Percentiles rank a stretch among this genome's conserved stretches.
phyloP scores from a whole-genome alignment of 2,113 vertebrate genomes.

The Megaptera novaeangliae region DNA sequence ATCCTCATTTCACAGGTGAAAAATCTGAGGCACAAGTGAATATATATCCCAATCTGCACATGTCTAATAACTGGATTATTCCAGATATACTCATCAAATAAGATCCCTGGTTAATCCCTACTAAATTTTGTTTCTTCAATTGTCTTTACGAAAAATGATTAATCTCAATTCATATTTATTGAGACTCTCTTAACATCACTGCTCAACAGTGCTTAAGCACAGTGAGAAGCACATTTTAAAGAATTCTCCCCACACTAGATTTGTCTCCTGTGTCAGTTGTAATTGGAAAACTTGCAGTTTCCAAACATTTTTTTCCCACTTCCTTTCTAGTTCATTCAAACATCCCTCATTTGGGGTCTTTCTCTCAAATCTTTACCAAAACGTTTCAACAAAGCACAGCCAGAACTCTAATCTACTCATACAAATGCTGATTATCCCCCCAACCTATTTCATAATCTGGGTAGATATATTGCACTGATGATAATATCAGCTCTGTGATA shows the following conservation, averaged over 20 bases:
- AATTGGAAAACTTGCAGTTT: neutral
- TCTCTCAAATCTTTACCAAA: neutral
- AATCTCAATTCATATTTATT: neutral
- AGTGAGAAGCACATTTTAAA: neutral
- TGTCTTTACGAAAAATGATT: neutral
- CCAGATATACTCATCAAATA: neutral
- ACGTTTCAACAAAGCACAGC: neutral
- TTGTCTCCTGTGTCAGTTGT: neutral
- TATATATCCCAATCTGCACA: no score
- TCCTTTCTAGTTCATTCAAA: neutral
- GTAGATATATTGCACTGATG: neutral
- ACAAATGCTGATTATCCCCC: neutral
- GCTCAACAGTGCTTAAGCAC: neutral
- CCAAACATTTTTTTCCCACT: neutral
- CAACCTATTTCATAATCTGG: neutral
- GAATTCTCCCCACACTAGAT: neutral
- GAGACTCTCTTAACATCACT: neutral
- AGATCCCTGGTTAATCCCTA: neutral
- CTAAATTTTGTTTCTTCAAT: neutral
- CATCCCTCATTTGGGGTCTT: neutral
- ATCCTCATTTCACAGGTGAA: neutral
- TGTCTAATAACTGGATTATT: neutral
- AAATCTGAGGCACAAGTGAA: neutral
- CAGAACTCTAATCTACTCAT: neutral
- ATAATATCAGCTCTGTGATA: neutral